Evolutionary conservation across 2,113 vertebrate species (phyloP), one percentile per base, ranked within the genome.

Genomic region (Carassius auratus): DNA sequence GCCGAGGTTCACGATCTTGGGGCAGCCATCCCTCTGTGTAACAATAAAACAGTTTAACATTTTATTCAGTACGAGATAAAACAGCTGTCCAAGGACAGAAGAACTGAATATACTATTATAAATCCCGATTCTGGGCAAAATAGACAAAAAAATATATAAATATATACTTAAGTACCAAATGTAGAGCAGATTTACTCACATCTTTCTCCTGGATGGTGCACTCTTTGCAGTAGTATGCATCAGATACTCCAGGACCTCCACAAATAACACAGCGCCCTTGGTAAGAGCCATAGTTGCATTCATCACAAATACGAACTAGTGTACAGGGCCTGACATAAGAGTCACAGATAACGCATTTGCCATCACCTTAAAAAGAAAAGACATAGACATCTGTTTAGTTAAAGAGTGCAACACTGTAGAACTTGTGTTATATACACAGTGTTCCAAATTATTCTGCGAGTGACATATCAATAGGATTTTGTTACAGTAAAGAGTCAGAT

Each of bases 201-300:
- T 99, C 98, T 93, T 99, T 99, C 89, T 99, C 98, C 92, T 99
- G 98, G 90, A 99, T 99, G 91, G 98, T 99, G 82, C 98, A 99
- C 91, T 99, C 98, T 93, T 99, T 99, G 91, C 98, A 99, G 89
- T 99, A 99, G 92, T 99, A 99, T 71, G 98, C 98, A 7, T 99
- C 98, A 0, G 98, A 99, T 0, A 99, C 98, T 0, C 98, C 98
- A 0, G 98, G 98, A 0, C 98, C 98, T 57, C 98, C 98, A 4
- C 98, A 99, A 93, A 99, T 99, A 80, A 99, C 98, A 8, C 98
- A 99, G 59, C 98, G 97, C 0, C 98, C 98, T 92, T 99, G 98
- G 89, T 99, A 99, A 1, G 98, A 99, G 42, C 98, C 98, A 0
- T 99, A 99, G 94, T 99, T 99, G 64, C 98, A 99, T 92, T 99